Base-by-base conservation (phyloP, 2,888 invertebrate species). In the Monoplex corrugatus region DNA sequence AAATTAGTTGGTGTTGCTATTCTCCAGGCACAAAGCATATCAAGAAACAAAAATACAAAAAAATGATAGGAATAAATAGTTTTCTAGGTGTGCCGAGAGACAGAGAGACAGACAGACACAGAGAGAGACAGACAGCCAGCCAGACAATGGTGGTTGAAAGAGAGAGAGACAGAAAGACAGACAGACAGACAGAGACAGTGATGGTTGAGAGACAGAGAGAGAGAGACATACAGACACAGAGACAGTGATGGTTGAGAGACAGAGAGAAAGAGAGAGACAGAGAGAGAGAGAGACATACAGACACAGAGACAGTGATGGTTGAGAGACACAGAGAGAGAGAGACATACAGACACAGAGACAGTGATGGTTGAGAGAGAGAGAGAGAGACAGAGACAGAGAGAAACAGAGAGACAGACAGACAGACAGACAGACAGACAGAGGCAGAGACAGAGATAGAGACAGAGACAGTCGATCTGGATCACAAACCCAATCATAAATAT, bases 161-260 rank as follows among this genome's bases (percentile, higher is more conserved):
- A 88, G 88, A 82, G 63, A 45, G 80, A 87, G 75, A 87, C 16
- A 83, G 63, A 88, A 63, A 88, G 38, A 38, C 63, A 63, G 68
- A 40, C 38, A 35, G 83, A 32, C 2, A 43, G 45, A 32, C 38
- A 35, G 68, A 68, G 63, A 57, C 63, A 84, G 68, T 83, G 83
- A 23, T 38, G 43, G 50, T 10, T 13, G 50, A 50, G 50, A 50
- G 50, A 50, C 19, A 83, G 45, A 63, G 43, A 45, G 10, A 88
- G 45, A 83, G n/a, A 38, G 35, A 80, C 38, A 32, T n/a, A 87
- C 5, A 87, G 72, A 50, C 13, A 50, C 13, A 50, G 50, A 50
- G 50, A 50, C 13, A 50, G 43, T 10, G 63, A 63, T 38, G 35
- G 28, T n/a, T 44, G 75, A 87, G 63, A 45, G 35, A 50, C 23